A percentile compares a stretch with the other conserved stretches of the same genome.
phyloP scores from a whole-genome alignment of 2,888 invertebrate species.

The Chirona hameri region DNA sequence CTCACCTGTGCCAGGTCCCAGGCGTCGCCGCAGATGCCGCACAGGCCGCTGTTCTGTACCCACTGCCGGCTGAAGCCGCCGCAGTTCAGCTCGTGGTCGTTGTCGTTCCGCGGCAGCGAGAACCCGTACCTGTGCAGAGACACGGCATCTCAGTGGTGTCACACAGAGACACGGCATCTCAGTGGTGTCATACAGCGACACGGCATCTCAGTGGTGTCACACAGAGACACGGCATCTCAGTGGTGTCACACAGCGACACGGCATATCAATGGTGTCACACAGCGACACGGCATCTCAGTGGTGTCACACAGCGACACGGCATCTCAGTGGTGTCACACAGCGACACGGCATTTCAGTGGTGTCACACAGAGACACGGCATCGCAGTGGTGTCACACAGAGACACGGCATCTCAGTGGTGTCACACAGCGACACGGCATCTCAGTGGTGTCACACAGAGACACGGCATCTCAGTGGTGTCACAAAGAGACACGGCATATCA shows the following conservation, averaged over 20 bases:
- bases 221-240: slow-evolving; percentile 31
- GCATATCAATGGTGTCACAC: slow-evolving; percentile 30
- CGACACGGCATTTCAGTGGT: slow-evolving; percentile 29
- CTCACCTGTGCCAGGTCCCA: slow-evolving; percentile 61
- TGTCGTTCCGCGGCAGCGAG: slow-evolving; percentile 80
- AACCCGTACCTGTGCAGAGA: slow-evolving; percentile 63
- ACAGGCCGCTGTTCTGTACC: slow-evolving; percentile 74
- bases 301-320: slow-evolving; percentile 32
- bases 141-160: slow-evolving; percentile 24
- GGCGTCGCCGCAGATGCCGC: slow-evolving; percentile 81
- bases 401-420: slow-evolving; percentile 30
- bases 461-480: slow-evolving; percentile 26
- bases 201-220: slow-evolving; percentile 29
- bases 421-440: slow-evolving; percentile 30
- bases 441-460: slow-evolving; percentile 33
- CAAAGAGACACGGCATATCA: slow-evolving; percentile 29
- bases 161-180: neutral
- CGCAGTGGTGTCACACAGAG: slow-evolving; percentile 33
- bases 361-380: slow-evolving; percentile 24
- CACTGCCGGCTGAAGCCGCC: slow-evolving; percentile 82
- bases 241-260: slow-evolving; percentile 32
- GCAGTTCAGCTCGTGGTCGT: slow-evolving; percentile 82
- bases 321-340: slow-evolving; percentile 31
- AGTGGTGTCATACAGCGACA: slow-evolving; percentile 33
- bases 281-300: slow-evolving; percentile 30